Base-by-base conservation (phyloP, 92 coral and sea anemone species). In the Plumapathes pennacea region DNA sequence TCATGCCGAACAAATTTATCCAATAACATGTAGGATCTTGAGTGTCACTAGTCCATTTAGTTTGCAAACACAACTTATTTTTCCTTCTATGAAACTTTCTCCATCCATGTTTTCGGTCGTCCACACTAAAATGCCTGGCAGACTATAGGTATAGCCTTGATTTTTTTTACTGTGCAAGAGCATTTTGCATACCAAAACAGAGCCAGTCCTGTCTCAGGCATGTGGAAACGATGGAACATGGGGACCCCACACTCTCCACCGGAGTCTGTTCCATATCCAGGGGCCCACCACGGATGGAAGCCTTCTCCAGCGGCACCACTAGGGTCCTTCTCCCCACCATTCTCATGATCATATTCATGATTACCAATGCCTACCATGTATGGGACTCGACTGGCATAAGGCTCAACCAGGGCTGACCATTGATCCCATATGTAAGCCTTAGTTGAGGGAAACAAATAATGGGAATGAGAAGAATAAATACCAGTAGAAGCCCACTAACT, bases 201-300 rank as follows among this genome's bases (percentile, higher is more conserved):
- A 30, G 76, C 61, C 69, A 87, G 85, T 32, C 97, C 97, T 67
- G 76, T 84, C 32, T 91, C 97, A 20, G 96, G 97, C 97, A 91
- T 88, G 55, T 91, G 96, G 46, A 91, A 91, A 47, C 96, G 89
- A 70, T 91, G 80, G 54, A 46, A 88, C 96, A 91, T 88, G 1
- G 98, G 98, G 6, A 92, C 98, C 11, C 98, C 98, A 84, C 98
- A 92, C 62, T 92, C 98, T 20, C 98, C 98, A 13, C 88, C 79
- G 6, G 98, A 92, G 72, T 92, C 98, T 17, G 62, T 42, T 5
- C 78, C 89, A 50, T 49, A 88, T 6, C 78, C 92, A 40, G 85
- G 82, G 18, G 96, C 86, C 84, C 87, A 92, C 98, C 98, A 92
- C 0, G 98, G 98, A 62, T 92, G 98, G 48, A 72, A 92, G 39